Evolutionary conservation across 2,888 invertebrate genomes (phyloP), one percentile per base, ranked within the genome.

Genomic region (Lasius platythorax): DNA sequence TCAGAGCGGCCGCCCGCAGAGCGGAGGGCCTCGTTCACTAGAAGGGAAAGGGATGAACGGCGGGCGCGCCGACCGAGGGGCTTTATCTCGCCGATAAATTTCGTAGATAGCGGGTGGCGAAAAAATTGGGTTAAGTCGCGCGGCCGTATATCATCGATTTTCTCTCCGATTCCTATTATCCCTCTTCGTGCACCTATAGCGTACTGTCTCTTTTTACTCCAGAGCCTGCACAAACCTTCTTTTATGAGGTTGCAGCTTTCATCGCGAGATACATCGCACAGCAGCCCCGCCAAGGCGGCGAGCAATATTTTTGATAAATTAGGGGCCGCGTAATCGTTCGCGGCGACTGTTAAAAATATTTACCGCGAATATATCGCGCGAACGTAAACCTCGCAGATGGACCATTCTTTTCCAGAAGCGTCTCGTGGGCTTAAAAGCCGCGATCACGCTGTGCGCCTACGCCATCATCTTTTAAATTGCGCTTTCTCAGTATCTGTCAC

Each of bases 111-210:
- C 79, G 87, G 83, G 82, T 88, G 87, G 88, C 82, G 87, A 88
- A 91, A 91, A 92, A 92, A 92, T 92, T 92, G 88, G 91, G 91
- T 92, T 91, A 90, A 92, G 89, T 89, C 87, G 84, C 88, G 84
- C 85, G 76, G 87, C 87, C 88, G 87, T 91, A 88, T 87, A 87
- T 90, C 90, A 92, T 92, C 90, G 91, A 91, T 90, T 87, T 85
- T 84, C 83, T 73, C 74, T 79, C 58, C 61, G 66, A 50, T 81
- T 70, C 64, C 73, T 56, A 70, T 56, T 43, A 43, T 75, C 61
- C 61, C 18, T 23, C 67, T 46, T 61, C 46, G 46, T 11, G 43
- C 30, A 28, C 33, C 18, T 30, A 66, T 50, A 37, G 11, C 37
- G 30, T 9, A 37, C 3, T 33, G n/a, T 23, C 56, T 12, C 40